Evolutionary conservation across 2,797 vertebrate species (phyloP), one percentile per base, ranked within the genome.

Genomic region (Rachycentron canadum): DNA sequence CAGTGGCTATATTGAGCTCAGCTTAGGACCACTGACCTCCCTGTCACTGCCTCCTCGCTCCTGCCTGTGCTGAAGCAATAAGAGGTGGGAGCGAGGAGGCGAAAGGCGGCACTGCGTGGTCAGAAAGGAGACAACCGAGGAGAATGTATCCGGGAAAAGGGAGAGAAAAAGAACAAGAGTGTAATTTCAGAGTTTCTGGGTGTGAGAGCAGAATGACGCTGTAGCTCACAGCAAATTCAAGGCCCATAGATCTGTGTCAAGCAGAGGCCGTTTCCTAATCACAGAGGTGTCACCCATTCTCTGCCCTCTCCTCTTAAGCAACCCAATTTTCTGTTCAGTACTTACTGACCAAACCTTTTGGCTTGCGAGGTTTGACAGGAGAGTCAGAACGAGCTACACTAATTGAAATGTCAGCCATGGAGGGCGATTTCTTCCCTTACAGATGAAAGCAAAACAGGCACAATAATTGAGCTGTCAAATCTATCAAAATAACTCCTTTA

Each of bases 401-500:
- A 92, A 93, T 93, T 92, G 89, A 92, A 91, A 93, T 87, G 92
- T 94, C 92, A 92, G 85, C 80, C 65, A 45, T 9, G 70, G 81
- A 84, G 72, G 78, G 62, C 47, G 53, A 88, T 90, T 90, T 89
- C 85, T 73, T 81, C 74, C 74, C 74, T 72, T 43, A 79, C 82
- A 7, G 65, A 82, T 64, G 28, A 86, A 90, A 88, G 83, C 81
- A 82, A 87, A 91, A 90, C 86, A 84, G 82, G 81, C 86, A 63
- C 82, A 84, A 89, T 94, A 93, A 93, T 93, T 92, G 89, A 91
- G 81, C 81, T 92, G 92, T 92, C 90, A 91, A 78, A 93, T 81
- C 77, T 76, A 81, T 92, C 89, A 86, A 82, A 88, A 82, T 84
- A 85, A 84, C 77, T 86, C 87, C 78, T 85, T 72, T 57, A 79